Conservation (phyloP, 2,797 vertebrate species). For the Periparus ater region DNA sequence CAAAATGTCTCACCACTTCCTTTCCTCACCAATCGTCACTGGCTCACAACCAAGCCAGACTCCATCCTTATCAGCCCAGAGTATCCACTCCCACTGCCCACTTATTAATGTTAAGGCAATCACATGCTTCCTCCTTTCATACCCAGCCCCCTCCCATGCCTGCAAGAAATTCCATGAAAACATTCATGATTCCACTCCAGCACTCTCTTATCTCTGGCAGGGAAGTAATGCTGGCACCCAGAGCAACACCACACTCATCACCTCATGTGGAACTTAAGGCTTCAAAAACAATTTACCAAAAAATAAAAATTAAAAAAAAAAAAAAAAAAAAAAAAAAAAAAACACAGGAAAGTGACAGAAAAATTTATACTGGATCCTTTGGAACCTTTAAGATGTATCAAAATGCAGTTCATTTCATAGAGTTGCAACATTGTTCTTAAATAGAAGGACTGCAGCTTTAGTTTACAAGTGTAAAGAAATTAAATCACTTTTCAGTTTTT, state of each 20-base stretch:
- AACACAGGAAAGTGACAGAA: background rate
- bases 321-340: too few species aligned
- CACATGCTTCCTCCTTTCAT: fast-evolving
- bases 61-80: background rate
- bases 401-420: background rate
- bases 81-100: background rate
- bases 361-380: fast-evolving
- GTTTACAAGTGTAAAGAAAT: background rate
- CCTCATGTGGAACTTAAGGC: fast-evolving
- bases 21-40: background rate
- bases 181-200: background rate
- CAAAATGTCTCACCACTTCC: background rate
- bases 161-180: background rate
- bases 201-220: background rate
- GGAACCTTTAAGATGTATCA: background rate
- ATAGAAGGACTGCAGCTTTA: background rate
- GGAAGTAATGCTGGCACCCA: background rate
- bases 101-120: background rate
- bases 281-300: background rate
- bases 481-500: background rate
- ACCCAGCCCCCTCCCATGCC: fast-evolving
- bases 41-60: background rate
- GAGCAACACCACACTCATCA: background rate
- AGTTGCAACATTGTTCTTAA: background rate
- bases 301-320: background rate